phyloP scores from a whole-genome alignment of 2,797 vertebrate genomes.

The Malurus splendens region DNA sequence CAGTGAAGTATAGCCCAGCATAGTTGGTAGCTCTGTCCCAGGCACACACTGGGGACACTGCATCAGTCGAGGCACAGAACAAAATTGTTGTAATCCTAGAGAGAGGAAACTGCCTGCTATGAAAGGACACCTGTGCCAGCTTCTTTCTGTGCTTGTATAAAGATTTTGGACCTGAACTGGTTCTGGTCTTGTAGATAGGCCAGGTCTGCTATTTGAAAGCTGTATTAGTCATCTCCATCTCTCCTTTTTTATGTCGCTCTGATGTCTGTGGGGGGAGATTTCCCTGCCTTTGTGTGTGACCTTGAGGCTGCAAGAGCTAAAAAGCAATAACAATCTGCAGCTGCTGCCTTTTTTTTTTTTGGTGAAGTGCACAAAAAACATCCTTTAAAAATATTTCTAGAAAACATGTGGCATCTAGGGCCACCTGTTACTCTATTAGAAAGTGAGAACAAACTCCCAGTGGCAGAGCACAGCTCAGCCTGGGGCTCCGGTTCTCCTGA shows the following conservation, averaged over 20 bases:
- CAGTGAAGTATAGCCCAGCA: not conserved
- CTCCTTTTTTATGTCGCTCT: not conserved
- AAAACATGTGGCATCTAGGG: not conserved
- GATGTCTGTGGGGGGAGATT: not conserved
- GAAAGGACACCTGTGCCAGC: not conserved
- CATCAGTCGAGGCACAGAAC: not conserved
- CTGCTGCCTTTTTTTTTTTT: not conserved
- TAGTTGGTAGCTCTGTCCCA: not conserved
- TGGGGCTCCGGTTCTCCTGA: not conserved
- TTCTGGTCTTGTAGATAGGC: not conserved
- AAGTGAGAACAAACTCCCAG: not conserved
- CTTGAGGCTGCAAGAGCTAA: not conserved
- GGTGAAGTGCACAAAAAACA: not conserved
- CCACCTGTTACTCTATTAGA: constrained; percentile 32
- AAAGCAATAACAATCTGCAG: not conserved
- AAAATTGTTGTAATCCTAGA: not conserved
- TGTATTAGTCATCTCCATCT: not conserved
- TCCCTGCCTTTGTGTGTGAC: not conserved
- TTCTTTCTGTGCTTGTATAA: not conserved
- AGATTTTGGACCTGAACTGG: not conserved
- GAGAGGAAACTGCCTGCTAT: not conserved
- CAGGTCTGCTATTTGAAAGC: not conserved
- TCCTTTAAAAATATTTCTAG: constrained; percentile 17
- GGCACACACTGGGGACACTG: not conserved
- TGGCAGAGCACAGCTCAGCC: not conserved